These are phyloP conservation scores for Phrynocephalus versicolor DNA, from an alignment of 2,113 vertebrate species.

Conservation along the genomic window DNA sequence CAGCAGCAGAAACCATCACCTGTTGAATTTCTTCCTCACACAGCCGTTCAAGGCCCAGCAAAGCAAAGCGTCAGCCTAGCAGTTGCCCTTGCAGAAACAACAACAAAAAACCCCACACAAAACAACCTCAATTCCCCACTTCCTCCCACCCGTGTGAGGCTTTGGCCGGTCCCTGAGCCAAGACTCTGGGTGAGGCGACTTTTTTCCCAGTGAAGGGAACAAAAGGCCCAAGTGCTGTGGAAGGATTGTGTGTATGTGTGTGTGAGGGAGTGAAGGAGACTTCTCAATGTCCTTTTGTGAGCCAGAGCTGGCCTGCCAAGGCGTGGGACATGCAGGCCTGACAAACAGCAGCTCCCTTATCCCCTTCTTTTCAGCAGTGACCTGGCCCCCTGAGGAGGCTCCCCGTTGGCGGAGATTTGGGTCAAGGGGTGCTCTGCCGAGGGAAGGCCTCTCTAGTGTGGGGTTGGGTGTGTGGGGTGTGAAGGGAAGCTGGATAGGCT, in stretches of 20 bases:
- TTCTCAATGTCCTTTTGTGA: constrained; percentile 27
- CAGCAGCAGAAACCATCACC: neutral
- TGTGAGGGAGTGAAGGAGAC: neutral
- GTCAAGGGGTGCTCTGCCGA: constrained; percentile 3
- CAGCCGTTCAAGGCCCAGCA: neutral
- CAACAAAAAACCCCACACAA: too few relatives aligned
- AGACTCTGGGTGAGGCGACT: constrained; percentile 21
- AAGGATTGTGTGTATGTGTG: neutral
- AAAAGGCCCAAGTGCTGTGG: constrained; percentile 16
- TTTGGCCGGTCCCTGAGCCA: constrained; percentile 19
- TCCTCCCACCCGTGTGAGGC: constrained; percentile 23
- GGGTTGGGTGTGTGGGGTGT: neutral
- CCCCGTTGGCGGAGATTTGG: constrained; percentile 1
- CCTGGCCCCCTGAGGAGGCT: neutral
- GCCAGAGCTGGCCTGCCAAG: neutral
- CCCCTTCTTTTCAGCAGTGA: constrained; percentile 1
- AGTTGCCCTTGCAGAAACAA: neutral
- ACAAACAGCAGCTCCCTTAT: constrained; percentile 10
- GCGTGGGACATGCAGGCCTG: neutral
- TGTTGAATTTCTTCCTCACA: neutral
- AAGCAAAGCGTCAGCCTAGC: neutral
- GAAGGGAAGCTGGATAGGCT: neutral
- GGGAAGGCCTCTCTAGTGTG: constrained; percentile 3
- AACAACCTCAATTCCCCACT: neutral
- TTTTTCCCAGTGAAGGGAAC: constrained; percentile 36